Evolutionary conservation across 2,797 vertebrate genomes (phyloP).

Genomic region (Brachyrhaphis roseni): DNA sequence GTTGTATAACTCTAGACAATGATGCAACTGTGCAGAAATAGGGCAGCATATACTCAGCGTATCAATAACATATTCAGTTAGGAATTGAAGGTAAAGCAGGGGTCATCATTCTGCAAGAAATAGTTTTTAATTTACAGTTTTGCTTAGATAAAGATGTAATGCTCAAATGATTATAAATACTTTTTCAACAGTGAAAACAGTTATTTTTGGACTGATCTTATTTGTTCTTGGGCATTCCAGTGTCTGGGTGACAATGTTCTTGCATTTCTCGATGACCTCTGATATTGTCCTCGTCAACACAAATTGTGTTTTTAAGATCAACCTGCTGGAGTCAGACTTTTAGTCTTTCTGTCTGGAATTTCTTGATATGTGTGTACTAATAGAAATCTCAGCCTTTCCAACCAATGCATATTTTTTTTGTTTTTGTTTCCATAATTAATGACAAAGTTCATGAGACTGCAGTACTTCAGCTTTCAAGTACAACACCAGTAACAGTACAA

Average conservation of each 20-base stretch:
- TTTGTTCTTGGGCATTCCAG: not conserved
- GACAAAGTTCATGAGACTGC: constrained; percentile 25
- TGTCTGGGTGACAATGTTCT: not conserved
- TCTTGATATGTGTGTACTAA: not conserved
- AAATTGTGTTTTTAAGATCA: not conserved
- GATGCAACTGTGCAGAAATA: not conserved
- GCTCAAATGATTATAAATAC: not conserved
- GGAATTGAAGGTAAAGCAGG: not conserved
- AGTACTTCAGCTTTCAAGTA: constrained; percentile 43
- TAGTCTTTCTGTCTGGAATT: not conserved
- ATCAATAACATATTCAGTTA: not conserved
- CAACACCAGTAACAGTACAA: constrained; percentile 63
- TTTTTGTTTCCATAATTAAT: constrained; percentile 23
- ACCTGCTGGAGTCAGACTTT: not conserved
- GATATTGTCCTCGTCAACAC: not conserved
- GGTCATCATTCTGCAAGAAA: not conserved
- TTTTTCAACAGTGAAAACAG: not conserved
- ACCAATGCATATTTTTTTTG: constrained; percentile 17
- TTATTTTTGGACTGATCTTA: not conserved
- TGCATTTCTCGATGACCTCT: not conserved
- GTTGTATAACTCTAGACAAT: not conserved
- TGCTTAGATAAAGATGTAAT: not conserved
- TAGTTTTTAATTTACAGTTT: not conserved
- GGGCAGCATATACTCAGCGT: not conserved
- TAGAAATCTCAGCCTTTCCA: not conserved